Percentiles rank a stretch among this genome's conserved stretches.
phyloP scores from a whole-genome alignment of 1,140 invertebrate genomes.

The Andrena cerasifolii region DNA sequence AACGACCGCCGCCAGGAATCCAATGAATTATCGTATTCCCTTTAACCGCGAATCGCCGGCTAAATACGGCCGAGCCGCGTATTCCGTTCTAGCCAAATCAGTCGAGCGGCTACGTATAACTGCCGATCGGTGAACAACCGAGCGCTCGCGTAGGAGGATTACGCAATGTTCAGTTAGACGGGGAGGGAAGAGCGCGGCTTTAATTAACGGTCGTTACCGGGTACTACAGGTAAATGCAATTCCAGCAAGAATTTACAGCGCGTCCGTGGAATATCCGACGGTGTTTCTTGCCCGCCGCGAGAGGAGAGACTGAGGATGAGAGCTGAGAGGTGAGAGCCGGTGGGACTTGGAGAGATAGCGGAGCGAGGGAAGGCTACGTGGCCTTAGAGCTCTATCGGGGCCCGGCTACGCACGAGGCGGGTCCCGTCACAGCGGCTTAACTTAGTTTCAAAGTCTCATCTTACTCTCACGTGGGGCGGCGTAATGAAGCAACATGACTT shows the following conservation, averaged over 20 bases:
- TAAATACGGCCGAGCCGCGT: conserved; percentile 6
- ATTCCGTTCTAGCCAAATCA: neutral
- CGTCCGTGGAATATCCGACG: conserved; percentile 54
- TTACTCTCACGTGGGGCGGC: conserved; percentile 76
- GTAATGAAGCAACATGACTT: conserved; percentile 81
- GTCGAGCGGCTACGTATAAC: conserved; percentile 5
- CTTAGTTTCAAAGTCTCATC: conserved; percentile 75
- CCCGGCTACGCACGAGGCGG: conserved; percentile 64
- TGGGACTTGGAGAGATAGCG: neutral
- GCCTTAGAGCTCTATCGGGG: conserved; percentile 51
- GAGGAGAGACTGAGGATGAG: conserved; percentile 3
- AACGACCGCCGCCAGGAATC: neutral
- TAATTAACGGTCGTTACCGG: conserved; percentile 60
- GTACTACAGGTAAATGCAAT: conserved; percentile 57
- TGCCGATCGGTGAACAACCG: neutral
- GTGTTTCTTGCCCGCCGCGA: conserved; percentile 37
- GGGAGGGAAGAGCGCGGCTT: conserved; percentile 36
- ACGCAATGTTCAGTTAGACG: conserved; percentile 32
- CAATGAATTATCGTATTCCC: conserved; percentile 1
- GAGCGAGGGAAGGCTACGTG: conserved; percentile 29
- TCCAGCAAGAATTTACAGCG: conserved; percentile 58
- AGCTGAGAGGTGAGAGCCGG: conserved; percentile 18
- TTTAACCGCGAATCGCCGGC: neutral
- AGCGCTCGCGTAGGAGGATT: conserved; percentile 40
- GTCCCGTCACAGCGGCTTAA: conserved; percentile 69